Base-by-base conservation (phyloP, 2,888 invertebrate genomes). In the Oxytorus armatus region DNA sequence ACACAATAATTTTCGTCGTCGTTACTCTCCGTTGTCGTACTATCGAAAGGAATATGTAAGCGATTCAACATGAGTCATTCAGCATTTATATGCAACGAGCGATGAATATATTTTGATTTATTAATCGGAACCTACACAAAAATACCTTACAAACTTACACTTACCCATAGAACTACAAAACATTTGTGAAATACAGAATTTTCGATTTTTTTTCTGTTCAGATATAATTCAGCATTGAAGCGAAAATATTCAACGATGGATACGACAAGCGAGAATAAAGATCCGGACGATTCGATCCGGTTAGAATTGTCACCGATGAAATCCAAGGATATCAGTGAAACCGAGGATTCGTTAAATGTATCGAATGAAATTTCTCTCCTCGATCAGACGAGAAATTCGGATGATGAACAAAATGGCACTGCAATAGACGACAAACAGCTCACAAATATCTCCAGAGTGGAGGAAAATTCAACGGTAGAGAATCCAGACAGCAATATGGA, bases 201-300 rank as follows among this genome's bases (percentile, higher is more conserved):
- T 18, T 11, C 1, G n/a, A n/a, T n/a, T 55, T 53, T 63, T n/a
- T 23, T 29, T 68, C 16, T 49, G 10, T 69, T 7, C 55, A 80
- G 76, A 18, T 49, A 68, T 53, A 69, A 81, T 29, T 21, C 16
- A 42, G 3, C 59, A 25, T 33, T 16, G 39, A 21, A 25, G n/a
- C n/a, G 39, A 68, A 29, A 14, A 39, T 61, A 36, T 63, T 51
- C 25, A 61, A 79, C 8, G 69, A 82, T 82, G 82, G 76, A 79
- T 36, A 2, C 63, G 25, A 21, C 47, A 18, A 66, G 33, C 25
- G 33, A 70, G 29, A 68, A 47, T 7, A 70, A 65, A 18, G 65
- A 59, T 57, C 53, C 65, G 18, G 69, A 59, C 10, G 79, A 73
- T 14, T 33, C 65, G n/a, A 47, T 59, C 18, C n/a, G 57, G 14